phyloP scores from a whole-genome alignment of 1,140 invertebrate genomes.

The Trypoxylus dichotomus region DNA sequence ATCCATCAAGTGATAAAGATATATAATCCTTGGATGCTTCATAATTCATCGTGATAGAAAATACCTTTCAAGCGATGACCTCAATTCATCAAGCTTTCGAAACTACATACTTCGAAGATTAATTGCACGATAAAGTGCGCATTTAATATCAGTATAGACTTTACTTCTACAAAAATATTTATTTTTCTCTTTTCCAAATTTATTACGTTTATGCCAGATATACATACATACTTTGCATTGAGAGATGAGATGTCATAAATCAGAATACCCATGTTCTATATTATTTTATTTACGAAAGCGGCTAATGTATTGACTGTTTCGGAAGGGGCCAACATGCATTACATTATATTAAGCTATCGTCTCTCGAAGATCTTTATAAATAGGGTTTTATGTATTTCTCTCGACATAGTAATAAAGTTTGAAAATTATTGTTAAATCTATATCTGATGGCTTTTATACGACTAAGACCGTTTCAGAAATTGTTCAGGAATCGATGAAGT shows the following conservation, averaged over 20 bases:
- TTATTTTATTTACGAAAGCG: not conserved
- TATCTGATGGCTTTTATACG: no score
- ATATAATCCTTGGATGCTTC: no score
- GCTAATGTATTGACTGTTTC: not conserved
- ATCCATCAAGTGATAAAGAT: no score
- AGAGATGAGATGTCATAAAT: not conserved
- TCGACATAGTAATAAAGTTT: not conserved
- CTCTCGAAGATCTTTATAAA: not conserved
- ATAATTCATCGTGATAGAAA: no score
- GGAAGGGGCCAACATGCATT: not conserved
- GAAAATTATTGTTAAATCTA: not conserved
- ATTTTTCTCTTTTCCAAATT: constrained; percentile 1
- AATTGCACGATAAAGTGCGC: not conserved
- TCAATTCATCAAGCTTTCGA: not conserved
- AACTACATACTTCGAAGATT: not conserved
- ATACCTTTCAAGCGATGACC: not conserved
- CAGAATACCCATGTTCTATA: not conserved
- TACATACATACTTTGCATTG: not conserved
- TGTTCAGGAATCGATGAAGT: no score
- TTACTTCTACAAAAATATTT: not conserved
- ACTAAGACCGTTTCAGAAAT: no score
- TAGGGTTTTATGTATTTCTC: not conserved
- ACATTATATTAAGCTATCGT: not conserved
- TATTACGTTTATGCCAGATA: not conserved
- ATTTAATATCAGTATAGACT: not conserved